These are phyloP conservation scores for Physocephala rufipes DNA, from an alignment of 2,888 invertebrate species.

Conservation along the genomic window DNA sequence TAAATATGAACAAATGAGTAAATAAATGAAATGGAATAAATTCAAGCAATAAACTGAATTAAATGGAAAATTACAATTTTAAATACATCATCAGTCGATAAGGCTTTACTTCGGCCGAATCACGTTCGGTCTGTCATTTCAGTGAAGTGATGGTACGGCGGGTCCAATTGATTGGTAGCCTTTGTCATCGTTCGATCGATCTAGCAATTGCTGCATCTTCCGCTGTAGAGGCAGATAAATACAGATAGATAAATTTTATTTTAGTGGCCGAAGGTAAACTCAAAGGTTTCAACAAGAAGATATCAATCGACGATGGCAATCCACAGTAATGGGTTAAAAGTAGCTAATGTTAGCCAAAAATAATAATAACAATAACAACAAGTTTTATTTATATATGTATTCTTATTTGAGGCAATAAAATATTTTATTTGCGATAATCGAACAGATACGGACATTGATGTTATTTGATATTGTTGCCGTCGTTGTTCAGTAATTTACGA, in stretches of 20 bases:
- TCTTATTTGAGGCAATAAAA: slow-evolving; percentile 1
- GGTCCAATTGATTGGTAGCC: no score
- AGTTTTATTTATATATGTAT: neutral
- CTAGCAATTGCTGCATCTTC: no score
- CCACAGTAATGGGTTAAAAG: neutral
- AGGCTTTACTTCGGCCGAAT: neutral
- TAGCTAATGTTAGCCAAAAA: no score
- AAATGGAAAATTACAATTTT: slow-evolving; percentile 13
- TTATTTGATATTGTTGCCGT: no score
- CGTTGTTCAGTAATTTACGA: no score
- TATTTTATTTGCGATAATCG: slow-evolving; percentile 5
- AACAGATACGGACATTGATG: neutral
- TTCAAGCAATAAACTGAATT: neutral
- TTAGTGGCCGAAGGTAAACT: neutral
- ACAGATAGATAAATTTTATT: neutral
- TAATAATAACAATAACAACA: neutral
- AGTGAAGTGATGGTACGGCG: no score
- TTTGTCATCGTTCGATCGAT: no score
- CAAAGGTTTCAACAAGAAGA: neutral
- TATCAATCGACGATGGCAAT: neutral
- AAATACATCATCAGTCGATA: neutral
- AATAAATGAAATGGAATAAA: slow-evolving; percentile 14
- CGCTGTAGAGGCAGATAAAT: neutral
- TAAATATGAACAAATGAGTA: slow-evolving; percentile 15
- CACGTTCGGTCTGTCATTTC: no score